phyloP scores from a whole-genome alignment of 2,888 invertebrate species.

The Caenorhabditis afra region DNA sequence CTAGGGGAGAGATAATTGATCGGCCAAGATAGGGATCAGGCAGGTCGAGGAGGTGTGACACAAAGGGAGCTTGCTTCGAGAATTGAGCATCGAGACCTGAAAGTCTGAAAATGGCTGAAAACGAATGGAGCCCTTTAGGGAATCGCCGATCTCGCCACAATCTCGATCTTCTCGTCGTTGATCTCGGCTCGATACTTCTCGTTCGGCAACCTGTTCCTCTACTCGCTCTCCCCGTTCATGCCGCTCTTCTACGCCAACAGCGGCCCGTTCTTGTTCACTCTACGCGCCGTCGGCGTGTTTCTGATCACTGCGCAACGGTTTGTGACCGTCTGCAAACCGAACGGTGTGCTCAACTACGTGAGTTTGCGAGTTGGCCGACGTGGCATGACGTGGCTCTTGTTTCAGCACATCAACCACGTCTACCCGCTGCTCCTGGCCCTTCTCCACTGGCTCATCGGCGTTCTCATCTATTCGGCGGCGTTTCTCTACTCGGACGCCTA shows the following conservation, averaged over 20 bases:
- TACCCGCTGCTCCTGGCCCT: constrained; percentile 15
- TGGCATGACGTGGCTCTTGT: neutral
- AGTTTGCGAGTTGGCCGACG: no score
- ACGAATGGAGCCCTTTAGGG: constrained; percentile 6
- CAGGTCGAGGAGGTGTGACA: no score
- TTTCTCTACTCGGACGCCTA: constrained; percentile 18
- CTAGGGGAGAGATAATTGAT: no score
- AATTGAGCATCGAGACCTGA: no score
- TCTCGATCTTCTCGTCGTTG: constrained; percentile 4
- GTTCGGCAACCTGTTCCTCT: constrained; percentile 19
- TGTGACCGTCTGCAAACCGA: constrained; percentile 19
- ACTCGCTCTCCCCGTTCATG: constrained; percentile 7
- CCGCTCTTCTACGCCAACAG: constrained; percentile 29
- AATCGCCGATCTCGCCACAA: constrained; percentile 25
- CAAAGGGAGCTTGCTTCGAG: no score
- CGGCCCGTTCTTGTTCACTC: constrained; percentile 25
- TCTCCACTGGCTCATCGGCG: constrained; percentile 19
- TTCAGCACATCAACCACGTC: constrained; percentile 23
- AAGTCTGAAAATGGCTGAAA: no score
- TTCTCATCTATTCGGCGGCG: constrained; percentile 24
- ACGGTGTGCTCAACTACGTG: constrained; percentile 13
- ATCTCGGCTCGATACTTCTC: constrained; percentile 28
- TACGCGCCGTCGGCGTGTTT: constrained; percentile 30
- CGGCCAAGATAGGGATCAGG: no score
- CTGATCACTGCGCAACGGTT: constrained; percentile 27